A percentile compares a stretch with the other conserved stretches of the same genome.
phyloP scores from a whole-genome alignment of 2,888 invertebrate genomes.

The Amblyjoppa fuscipennis region DNA sequence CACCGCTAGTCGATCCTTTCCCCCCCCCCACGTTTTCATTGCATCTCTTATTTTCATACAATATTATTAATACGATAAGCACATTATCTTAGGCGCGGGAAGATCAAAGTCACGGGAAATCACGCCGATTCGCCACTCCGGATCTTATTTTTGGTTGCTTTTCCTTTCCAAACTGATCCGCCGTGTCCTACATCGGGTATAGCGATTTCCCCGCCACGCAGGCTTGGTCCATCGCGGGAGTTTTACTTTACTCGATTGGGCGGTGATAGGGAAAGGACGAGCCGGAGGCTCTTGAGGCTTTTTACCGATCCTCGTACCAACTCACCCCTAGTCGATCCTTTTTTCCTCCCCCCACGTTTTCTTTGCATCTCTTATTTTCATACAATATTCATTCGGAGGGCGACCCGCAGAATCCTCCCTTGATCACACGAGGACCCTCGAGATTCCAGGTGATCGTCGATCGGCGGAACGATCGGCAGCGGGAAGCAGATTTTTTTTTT shows the following conservation, averaged over 20 bases:
- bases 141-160: too few relatives aligned
- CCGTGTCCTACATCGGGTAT: not conserved
- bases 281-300: not conserved
- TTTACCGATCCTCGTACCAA: not conserved
- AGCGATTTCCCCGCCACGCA: not conserved
- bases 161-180: not conserved
- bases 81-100: conserved; percentile 17
- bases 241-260: not conserved
- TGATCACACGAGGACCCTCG: too few relatives aligned
- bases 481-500: too few relatives aligned
- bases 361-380: conserved; percentile 15
- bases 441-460: too few relatives aligned
- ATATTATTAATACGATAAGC: too few relatives aligned
- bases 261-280: not conserved
- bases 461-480: too few relatives aligned
- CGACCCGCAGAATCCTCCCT: too few relatives aligned
- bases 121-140: not conserved
- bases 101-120: conserved; percentile 46
- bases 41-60: too few relatives aligned
- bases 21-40: too few relatives aligned
- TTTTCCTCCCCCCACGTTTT: not conserved
- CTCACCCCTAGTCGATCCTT: too few relatives aligned
- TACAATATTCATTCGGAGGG: conserved; percentile 18
- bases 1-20: too few relatives aligned
- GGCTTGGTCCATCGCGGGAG: not conserved